Percentiles rank a stretch among this genome's conserved stretches.
phyloP scores from a whole-genome alignment of 2,888 invertebrate species.

The Cantharis rufa region DNA sequence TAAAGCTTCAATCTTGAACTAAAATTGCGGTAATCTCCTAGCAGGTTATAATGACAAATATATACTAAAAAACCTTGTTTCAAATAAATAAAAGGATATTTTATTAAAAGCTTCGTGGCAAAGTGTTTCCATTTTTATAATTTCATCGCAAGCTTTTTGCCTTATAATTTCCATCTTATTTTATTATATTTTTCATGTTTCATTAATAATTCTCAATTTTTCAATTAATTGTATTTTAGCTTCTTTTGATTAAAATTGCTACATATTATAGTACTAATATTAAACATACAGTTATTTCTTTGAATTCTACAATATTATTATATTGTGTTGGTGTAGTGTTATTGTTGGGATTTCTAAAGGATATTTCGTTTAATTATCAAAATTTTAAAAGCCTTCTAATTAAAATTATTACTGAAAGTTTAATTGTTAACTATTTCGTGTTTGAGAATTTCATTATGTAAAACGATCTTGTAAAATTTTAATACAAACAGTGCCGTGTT shows the following conservation, averaged over 20 bases:
- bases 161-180: too few relatives aligned
- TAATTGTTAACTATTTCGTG: neutral
- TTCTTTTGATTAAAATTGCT: too few relatives aligned
- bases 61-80: neutral
- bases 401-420: neutral
- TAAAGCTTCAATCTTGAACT: neutral
- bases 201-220: too few relatives aligned
- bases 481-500: neutral
- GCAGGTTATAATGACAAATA: neutral
- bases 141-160: too few relatives aligned
- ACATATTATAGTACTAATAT: too few relatives aligned
- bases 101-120: too few relatives aligned
- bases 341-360: neutral
- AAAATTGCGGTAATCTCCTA: neutral
- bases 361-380: neutral
- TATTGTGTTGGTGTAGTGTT: neutral
- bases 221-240: too few relatives aligned
- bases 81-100: too few relatives aligned
- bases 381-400: neutral
- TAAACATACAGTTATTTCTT: too few relatives aligned
- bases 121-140: too few relatives aligned
- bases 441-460: neutral
- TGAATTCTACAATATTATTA: too few relatives aligned
- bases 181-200: too few relatives aligned
- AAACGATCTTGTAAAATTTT: neutral